phyloP scores from a whole-genome alignment of 1,140 invertebrate genomes.

The Antheraea pernyi region DNA sequence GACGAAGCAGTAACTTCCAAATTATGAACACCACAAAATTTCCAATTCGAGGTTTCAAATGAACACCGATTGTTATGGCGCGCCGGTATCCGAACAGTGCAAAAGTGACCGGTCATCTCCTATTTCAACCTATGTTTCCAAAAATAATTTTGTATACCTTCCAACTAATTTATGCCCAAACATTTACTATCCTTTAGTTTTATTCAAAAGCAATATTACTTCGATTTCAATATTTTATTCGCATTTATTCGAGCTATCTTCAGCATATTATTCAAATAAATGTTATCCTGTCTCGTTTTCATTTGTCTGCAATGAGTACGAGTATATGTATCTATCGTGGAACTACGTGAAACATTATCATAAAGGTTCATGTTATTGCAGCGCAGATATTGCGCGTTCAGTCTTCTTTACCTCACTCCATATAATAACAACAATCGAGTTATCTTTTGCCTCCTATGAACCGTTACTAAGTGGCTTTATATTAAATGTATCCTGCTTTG shows the following conservation, averaged over 20 bases:
- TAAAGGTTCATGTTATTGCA: constrained; percentile 42
- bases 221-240: too few relatives aligned
- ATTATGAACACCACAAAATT: too few relatives aligned
- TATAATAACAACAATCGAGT: constrained; percentile 31
- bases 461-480: constrained; percentile 10
- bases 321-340: constrained; percentile 6
- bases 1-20: too few relatives aligned
- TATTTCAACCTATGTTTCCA: too few relatives aligned
- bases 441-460: constrained; percentile 21
- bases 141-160: too few relatives aligned
- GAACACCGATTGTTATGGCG: too few relatives aligned
- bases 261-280: background rate
- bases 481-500: constrained; percentile 17
- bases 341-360: constrained; percentile 32
- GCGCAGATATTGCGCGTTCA: constrained; percentile 34
- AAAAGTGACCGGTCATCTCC: too few relatives aligned
- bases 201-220: too few relatives aligned
- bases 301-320: constrained; percentile 25
- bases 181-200: too few relatives aligned
- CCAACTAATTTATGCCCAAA: too few relatives aligned
- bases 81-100: too few relatives aligned
- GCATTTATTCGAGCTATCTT: background rate
- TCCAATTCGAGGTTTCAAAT: too few relatives aligned
- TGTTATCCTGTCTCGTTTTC: constrained; percentile 12
- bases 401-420: constrained; percentile 27